Evolutionary conservation across 2,888 invertebrate genomes (phyloP).

Genomic region (Automeris io): DNA sequence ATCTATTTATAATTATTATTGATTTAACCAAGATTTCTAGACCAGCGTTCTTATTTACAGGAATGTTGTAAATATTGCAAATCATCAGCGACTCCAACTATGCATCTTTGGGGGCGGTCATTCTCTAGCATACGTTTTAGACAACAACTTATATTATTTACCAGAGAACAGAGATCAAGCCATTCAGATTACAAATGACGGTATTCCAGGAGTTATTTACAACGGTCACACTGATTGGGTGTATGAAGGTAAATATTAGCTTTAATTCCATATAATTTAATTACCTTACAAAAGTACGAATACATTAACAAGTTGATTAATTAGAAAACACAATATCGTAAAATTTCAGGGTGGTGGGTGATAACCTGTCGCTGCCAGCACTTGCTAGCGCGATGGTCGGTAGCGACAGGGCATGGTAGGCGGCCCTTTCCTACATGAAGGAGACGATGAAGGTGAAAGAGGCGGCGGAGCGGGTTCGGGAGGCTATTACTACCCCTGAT

Average conservation of each 20-base stretch:
- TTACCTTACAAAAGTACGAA: too few relatives aligned
- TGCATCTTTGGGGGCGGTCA: constrained; percentile 77
- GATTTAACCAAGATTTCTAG: too few relatives aligned
- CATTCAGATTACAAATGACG: constrained; percentile 77
- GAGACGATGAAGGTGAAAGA: too few relatives aligned
- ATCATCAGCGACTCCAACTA: constrained; percentile 76
- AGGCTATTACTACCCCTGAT: too few relatives aligned
- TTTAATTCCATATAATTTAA: constrained; percentile 9
- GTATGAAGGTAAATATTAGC: constrained; percentile 83
- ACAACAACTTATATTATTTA: constrained; percentile 82
- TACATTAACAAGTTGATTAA: too few relatives aligned
- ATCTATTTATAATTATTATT: neutral
- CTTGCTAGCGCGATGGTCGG: too few relatives aligned
- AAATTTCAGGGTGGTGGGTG: too few relatives aligned
- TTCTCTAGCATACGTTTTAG: constrained; percentile 78
- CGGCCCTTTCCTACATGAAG: too few relatives aligned
- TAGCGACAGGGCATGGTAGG: too few relatives aligned
- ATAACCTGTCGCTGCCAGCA: too few relatives aligned
- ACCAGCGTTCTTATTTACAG: constrained; percentile 4
- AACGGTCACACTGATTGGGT: constrained; percentile 96
- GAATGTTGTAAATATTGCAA: constrained; percentile 52
- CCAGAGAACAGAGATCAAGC: constrained; percentile 45
- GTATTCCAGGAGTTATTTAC: constrained; percentile 80
- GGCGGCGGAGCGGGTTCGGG: too few relatives aligned
- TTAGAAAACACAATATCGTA: too few relatives aligned